phyloP scores from a whole-genome alignment of 2,113 vertebrate genomes.

The Notiomystis cincta region DNA sequence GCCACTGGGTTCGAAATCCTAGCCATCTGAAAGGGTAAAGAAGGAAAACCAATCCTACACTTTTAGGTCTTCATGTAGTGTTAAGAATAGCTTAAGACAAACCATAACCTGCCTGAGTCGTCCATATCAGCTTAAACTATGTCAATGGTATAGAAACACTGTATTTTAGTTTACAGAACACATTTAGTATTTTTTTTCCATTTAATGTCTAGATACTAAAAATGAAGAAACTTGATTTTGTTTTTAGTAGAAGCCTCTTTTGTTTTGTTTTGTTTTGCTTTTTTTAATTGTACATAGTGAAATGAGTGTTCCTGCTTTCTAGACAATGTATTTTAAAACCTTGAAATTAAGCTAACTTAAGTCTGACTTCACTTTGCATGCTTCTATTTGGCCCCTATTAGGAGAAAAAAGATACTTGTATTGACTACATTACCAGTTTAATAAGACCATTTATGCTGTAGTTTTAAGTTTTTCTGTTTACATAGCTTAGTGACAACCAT shows the following conservation, averaged over 20 bases:
- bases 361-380: conserved; percentile 58
- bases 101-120: conserved; percentile 42
- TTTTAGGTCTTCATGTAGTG: conserved; percentile 43
- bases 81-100: conserved; percentile 61
- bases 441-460: conserved; percentile 62
- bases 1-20: conserved; percentile 20
- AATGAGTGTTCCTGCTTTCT: conserved; percentile 72
- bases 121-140: conserved; percentile 54
- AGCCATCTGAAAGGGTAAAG: conserved; percentile 12
- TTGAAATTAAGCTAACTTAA: conserved; percentile 69
- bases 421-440: conserved; percentile 37
- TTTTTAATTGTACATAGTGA: conserved; percentile 70
- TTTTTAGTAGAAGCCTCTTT: conserved; percentile 63
- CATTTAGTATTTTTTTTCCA: conserved; percentile 73
- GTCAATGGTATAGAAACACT: conserved; percentile 78
- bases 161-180: conserved; percentile 76
- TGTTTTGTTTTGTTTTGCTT: background rate
- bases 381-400: conserved; percentile 50
- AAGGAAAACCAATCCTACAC: conserved; percentile 14
- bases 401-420: conserved; percentile 21
- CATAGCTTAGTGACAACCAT: conserved; percentile 56
- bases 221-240: conserved; percentile 80
- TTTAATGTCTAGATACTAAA: conserved; percentile 75
- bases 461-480: conserved; percentile 63
- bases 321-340: conserved; percentile 53